These are phyloP conservation scores for Leucozona laternaria DNA, from an alignment of 2,888 invertebrate genomes.

Conservation along the genomic window DNA sequence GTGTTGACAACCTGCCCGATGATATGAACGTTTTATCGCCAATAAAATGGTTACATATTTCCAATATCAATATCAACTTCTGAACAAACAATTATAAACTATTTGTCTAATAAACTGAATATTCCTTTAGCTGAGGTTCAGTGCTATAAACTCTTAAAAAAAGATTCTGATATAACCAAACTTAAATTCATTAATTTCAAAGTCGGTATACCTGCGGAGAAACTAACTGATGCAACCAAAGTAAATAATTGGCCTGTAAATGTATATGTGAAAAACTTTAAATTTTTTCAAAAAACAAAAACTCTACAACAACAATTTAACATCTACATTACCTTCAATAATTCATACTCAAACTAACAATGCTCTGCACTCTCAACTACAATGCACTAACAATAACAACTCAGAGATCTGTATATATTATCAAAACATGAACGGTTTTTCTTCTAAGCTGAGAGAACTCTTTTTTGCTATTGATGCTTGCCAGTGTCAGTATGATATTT, in stretches of 20 bases:
- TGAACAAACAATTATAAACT: neutral
- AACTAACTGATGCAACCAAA: neutral
- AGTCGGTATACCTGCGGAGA: neutral
- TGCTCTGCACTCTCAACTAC: too few species aligned
- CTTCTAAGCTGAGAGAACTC: too few species aligned
- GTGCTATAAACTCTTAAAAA: neutral
- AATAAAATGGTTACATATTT: neutral
- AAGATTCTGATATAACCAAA: neutral
- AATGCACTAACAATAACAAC: too few species aligned
- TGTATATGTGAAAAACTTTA: neutral
- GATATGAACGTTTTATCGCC: neutral
- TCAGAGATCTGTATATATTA: too few species aligned
- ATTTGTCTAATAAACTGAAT: neutral
- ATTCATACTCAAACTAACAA: too few species aligned
- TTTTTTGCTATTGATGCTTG: too few species aligned
- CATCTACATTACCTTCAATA: too few species aligned
- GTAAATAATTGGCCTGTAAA: neutral
- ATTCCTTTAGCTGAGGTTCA: neutral
- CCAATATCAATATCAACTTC: neutral
- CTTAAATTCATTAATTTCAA: neutral
- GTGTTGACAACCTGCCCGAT: neutral
- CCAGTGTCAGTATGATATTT: too few species aligned
- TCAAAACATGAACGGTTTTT: too few species aligned
- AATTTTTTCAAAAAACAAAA: too few species aligned
- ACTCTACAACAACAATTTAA: too few species aligned